phyloP scores from a whole-genome alignment of 2,113 vertebrate species.

The Prietella phreatophila region DNA sequence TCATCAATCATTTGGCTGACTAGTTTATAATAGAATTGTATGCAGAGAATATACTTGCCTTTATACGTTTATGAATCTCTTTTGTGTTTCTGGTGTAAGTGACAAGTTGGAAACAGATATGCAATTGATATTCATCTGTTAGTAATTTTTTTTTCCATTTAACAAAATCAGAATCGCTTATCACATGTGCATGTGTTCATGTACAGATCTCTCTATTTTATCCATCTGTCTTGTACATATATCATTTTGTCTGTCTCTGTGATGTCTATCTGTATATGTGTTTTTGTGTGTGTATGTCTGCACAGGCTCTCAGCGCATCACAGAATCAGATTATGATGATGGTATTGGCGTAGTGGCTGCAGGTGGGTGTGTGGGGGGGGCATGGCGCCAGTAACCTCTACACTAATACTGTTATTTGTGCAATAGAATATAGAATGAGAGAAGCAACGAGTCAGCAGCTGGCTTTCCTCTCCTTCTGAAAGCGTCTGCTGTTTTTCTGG shows the following conservation, averaged over 20 bases:
- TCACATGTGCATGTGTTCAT: slow-evolving; percentile 29
- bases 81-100: slow-evolving; percentile 19
- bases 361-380: slow-evolving; percentile 87
- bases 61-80: slow-evolving; percentile 18
- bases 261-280: slow-evolving; percentile 47
- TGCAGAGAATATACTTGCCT: background rate
- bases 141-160: slow-evolving; percentile 6
- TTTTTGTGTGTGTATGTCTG: slow-evolving; percentile 49
- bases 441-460: slow-evolving; percentile 39
- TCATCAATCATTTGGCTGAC: background rate
- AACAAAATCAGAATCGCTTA: background rate
- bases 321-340: slow-evolving; percentile 90
- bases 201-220: slow-evolving; percentile 15
- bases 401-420: slow-evolving; percentile 56
- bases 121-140: slow-evolving; percentile 4
- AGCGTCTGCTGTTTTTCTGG: slow-evolving; percentile 46
- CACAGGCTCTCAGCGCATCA: slow-evolving; percentile 96
- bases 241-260: slow-evolving; percentile 36
- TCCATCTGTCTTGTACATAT: slow-evolving; percentile 37
- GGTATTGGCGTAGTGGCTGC: slow-evolving; percentile 90
- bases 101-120: slow-evolving; percentile 9
- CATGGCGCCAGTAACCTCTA: slow-evolving; percentile 50
- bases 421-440: slow-evolving; percentile 29
- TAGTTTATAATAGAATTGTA: background rate
- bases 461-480: slow-evolving; percentile 25